These are phyloP conservation scores for Thereuonema tuberculata DNA, from an alignment of 1,140 invertebrate genomes.

Conservation along the genomic window DNA sequence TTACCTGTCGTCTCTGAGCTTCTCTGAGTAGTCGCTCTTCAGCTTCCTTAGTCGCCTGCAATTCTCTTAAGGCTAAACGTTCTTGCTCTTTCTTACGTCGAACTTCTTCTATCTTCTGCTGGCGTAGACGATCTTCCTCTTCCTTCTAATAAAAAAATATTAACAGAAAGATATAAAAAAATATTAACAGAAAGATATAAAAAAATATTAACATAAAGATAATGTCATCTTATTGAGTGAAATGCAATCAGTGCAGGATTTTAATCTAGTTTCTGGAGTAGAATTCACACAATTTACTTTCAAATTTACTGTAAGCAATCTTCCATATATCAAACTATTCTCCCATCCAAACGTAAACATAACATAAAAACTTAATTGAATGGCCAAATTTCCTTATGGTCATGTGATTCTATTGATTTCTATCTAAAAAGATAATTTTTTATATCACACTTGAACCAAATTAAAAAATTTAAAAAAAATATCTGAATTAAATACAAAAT, in stretches of 20 bases:
- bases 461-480: too few relatives aligned
- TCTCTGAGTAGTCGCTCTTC: constrained; percentile 28
- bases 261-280: neutral
- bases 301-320: neutral
- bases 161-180: neutral
- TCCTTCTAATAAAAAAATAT: constrained; percentile 3
- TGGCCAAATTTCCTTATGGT: too few relatives aligned
- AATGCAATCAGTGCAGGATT: neutral
- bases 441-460: too few relatives aligned
- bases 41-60: constrained; percentile 27
- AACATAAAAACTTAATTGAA: too few relatives aligned
- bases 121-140: constrained; percentile 13
- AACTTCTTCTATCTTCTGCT: constrained; percentile 19
- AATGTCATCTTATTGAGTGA: neutral
- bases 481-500: too few relatives aligned
- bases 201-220: neutral
- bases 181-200: neutral
- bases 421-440: too few relatives aligned
- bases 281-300: neutral
- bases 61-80: constrained; percentile 17
- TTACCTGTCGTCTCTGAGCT: constrained; percentile 26
- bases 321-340: too few relatives aligned
- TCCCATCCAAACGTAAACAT: too few relatives aligned
- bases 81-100: constrained; percentile 21
- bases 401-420: too few relatives aligned